A percentile compares a stretch with the other conserved stretches of the same genome.
Evolutionary conservation across 2,797 vertebrate genomes (phyloP).

Genomic region (Lacerta agilis): DNA sequence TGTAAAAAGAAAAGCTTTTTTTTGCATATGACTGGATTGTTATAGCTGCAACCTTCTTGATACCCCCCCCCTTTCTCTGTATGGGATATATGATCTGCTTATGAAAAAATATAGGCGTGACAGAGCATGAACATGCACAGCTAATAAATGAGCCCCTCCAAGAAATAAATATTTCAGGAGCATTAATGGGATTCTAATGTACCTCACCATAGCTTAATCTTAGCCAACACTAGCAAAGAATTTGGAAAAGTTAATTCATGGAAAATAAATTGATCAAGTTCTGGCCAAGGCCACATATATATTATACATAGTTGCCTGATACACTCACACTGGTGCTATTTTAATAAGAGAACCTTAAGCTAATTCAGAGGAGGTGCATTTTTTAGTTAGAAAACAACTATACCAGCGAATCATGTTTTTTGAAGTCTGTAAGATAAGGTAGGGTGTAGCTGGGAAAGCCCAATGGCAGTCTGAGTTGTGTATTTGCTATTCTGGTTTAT

Average conservation of each 20-base stretch:
- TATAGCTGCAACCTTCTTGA: not conserved
- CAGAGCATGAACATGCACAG: constrained; percentile 19
- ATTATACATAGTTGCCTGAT: not conserved
- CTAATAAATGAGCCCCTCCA: constrained; percentile 33
- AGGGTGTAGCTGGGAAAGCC: not conserved
- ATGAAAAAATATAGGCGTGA: constrained; percentile 1
- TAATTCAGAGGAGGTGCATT: not conserved
- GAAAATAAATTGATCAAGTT: constrained; percentile 54
- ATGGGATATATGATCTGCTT: not conserved
- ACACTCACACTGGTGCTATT: constrained; percentile 47
- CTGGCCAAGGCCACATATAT: not conserved
- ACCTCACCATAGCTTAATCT: constrained; percentile 37
- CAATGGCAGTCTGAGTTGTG: not conserved
- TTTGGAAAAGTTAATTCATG: constrained; percentile 53
- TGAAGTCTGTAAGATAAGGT: not conserved
- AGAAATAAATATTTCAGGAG: constrained; percentile 50
- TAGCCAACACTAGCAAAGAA: constrained; percentile 37
- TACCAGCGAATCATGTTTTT: not conserved
- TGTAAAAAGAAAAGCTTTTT: not conserved
- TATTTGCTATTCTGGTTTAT: not conserved
- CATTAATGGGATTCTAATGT: constrained; percentile 57
- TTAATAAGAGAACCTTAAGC: constrained; percentile 39
- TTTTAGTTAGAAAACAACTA: not conserved
- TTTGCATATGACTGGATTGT: constrained; percentile 2
- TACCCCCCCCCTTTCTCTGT: constrained; percentile 35